A percentile compares a stretch with the other conserved stretches of the same genome.
phyloP scores from a whole-genome alignment of 2,113 vertebrate species.

The Pteruthius melanotis region DNA sequence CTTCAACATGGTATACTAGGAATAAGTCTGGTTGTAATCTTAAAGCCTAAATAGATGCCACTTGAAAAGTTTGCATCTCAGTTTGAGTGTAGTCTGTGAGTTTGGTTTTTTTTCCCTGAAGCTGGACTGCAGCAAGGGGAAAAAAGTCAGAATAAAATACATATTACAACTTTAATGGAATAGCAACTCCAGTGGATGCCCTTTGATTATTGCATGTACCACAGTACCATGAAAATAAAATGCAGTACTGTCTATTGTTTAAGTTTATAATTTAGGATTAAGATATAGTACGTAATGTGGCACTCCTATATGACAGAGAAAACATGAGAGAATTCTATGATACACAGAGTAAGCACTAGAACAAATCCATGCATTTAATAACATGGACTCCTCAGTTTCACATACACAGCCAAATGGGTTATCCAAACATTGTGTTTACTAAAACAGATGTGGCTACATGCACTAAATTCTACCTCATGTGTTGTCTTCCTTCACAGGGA shows the following conservation, averaged over 20 bases:
- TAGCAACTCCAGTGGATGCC: background rate
- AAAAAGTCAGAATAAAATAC: background rate
- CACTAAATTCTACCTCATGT: background rate
- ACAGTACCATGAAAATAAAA: background rate
- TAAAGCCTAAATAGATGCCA: background rate
- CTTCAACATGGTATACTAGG: background rate
- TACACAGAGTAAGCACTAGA: background rate
- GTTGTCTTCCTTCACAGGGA: background rate
- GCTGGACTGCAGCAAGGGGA: background rate
- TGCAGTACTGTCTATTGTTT: background rate
- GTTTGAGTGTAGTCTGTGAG: background rate
- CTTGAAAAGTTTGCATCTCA: background rate
- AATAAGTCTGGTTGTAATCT: background rate
- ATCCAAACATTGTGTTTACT: background rate
- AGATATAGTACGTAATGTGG: background rate
- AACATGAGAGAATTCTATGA: background rate
- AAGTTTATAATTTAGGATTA: slow-evolving; percentile 5
- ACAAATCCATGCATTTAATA: background rate
- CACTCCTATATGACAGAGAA: background rate
- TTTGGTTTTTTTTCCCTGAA: background rate
- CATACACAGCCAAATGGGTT: background rate
- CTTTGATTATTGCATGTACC: background rate
- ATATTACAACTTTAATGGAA: background rate
- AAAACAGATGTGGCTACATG: background rate
- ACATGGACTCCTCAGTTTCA: background rate